A percentile compares a stretch with the other conserved stretches of the same genome.
These are phyloP conservation scores for Xerus rutilus DNA, from an alignment of 2,797 vertebrate genomes.

Conservation along the genomic window DNA sequence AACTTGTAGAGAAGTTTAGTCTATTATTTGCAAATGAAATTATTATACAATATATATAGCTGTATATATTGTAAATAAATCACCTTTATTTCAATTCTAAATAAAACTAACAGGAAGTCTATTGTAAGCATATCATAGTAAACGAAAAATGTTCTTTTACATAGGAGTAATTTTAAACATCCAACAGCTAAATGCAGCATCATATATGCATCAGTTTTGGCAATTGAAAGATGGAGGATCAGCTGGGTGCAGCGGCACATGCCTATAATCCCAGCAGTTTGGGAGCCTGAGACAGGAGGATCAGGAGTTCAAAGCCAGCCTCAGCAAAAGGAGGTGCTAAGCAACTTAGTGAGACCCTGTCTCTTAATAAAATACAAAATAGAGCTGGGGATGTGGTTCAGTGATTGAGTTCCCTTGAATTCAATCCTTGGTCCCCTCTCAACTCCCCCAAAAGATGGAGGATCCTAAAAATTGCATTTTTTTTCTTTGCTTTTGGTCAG, in stretches of 20 bases:
- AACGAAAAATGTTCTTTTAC: conserved; percentile 61
- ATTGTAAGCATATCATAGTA: conserved; percentile 68
- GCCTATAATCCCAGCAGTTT: too few relatives aligned
- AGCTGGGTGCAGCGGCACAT: too few relatives aligned
- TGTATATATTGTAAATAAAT: conserved; percentile 59
- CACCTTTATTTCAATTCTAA: conserved; percentile 73
- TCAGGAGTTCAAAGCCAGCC: too few relatives aligned
- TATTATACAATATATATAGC: conserved; percentile 21
- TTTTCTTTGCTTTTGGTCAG: conserved; percentile 76
- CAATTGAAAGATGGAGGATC: background rate
- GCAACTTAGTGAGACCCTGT: too few relatives aligned
- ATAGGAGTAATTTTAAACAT: conserved; percentile 80
- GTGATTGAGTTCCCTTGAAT: too few relatives aligned
- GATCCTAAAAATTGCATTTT: background rate
- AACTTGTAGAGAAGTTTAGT: conserved; percentile 63
- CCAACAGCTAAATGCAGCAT: conserved; percentile 83
- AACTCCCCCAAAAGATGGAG: background rate
- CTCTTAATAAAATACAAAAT: too few relatives aligned
- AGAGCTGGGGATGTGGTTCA: too few relatives aligned
- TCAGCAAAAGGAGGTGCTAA: too few relatives aligned
- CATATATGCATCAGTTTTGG: conserved; percentile 80
- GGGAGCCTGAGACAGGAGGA: too few relatives aligned
- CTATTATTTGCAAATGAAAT: conserved; percentile 60
- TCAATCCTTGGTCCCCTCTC: too few relatives aligned
- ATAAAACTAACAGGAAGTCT: conserved; percentile 74